These are phyloP conservation scores for Scylla paramamosain DNA, from an alignment of 1,140 invertebrate genomes.

Conservation along the genomic window DNA sequence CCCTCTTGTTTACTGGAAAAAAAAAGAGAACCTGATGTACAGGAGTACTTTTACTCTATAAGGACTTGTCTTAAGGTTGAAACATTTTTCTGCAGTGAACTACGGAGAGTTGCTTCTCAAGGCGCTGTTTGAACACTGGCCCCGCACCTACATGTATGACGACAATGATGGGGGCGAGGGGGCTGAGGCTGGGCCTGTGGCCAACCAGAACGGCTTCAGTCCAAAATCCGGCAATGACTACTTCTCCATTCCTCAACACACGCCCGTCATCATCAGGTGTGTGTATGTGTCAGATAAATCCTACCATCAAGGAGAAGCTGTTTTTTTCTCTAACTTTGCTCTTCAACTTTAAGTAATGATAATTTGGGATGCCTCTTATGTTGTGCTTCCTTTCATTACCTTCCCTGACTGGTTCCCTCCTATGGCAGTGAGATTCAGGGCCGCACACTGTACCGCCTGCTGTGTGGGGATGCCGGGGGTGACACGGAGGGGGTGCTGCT, in stretches of 20 bases:
- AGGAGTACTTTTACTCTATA: neutral
- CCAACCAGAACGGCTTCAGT: constrained; percentile 76
- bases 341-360: no score
- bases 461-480: constrained; percentile 96
- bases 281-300: constrained; percentile 38
- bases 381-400: no score
- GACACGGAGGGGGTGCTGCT: constrained; percentile 96
- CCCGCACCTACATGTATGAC: constrained; percentile 85
- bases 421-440: constrained; percentile 93
- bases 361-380: no score
- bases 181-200: constrained; percentile 79
- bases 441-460: constrained; percentile 92
- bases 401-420: neutral
- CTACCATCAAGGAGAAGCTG: neutral
- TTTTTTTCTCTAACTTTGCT: no score
- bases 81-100: constrained; percentile 88
- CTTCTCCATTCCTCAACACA: constrained; percentile 96
- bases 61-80: neutral
- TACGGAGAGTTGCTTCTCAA: constrained; percentile 96
- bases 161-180: constrained; percentile 79
- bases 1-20: no score
- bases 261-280: constrained; percentile 97
- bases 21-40: no score
- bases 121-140: constrained; percentile 98
- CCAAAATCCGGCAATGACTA: constrained; percentile 87